Evolutionary conservation across 2,888 invertebrate species (phyloP), one percentile per base, ranked within the genome.

Genomic region (Diaprepes abbreviatus): DNA sequence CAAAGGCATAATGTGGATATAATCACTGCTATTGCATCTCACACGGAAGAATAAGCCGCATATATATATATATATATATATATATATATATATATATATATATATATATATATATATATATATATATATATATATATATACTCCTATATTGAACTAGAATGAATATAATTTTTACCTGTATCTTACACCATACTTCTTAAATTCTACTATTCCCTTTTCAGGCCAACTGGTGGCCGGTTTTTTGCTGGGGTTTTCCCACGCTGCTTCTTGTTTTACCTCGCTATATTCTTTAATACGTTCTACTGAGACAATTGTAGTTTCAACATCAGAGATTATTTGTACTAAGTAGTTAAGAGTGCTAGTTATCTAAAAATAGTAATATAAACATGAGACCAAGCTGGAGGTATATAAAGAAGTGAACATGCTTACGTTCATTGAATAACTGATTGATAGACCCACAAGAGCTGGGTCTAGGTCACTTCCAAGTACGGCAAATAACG

Each of bases 211-310:
- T 66, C 97, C 97, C 28, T 88, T 85, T 67, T 88, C 86, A 2
- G 97, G 97, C 97, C 97, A 97, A 38, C 89, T 85, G 21, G 89
- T 86, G 21, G 92, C 90, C 12, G 88, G 88, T 57, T 85, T 86
- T 57, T 79, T 80, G 67, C 86, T 86, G 1, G 88, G 84, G 50
- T 90, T 84, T 62, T 88, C 89, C 94, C 94, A 94, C 12, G 91
- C 83, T 1, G 94, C 94, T 84, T 95, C 94, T 87, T 90, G 93
- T 60, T 90, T 87, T 0, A 93, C 92, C 81, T 95, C 95, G 0
- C 93, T 91, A 80, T 97, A 98, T 81, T 98, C 98, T 82, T 97
- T 95, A 79, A 97, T 95, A 82, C 98, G 90, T 84, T 98, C 98
- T 1, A 98, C 96, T 2, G 97, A 94, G 0, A 98, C 97, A 77